Base-by-base conservation (phyloP, 2,113 vertebrate genomes). In the Ameiurus melas region DNA sequence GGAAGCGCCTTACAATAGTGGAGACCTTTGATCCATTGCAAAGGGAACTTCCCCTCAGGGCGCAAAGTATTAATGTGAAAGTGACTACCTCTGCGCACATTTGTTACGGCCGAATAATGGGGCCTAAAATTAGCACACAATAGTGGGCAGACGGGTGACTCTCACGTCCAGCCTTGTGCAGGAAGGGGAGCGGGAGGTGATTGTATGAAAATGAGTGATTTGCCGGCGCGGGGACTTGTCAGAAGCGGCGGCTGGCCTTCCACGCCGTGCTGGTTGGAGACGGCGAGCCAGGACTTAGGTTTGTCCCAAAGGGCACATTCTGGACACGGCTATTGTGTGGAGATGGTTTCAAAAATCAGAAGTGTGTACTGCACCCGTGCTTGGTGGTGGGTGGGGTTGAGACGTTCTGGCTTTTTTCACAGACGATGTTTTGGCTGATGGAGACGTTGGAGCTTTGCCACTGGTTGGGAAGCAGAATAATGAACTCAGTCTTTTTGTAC, bases 91-190 rank as follows among this genome's bases (percentile, higher is more conserved):
- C 93, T 90, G 90, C 87, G 91, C 93, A 94, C 95, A 93, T 96
- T 95, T 95, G 94, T 95, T 94, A 94, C 87, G 84, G 25, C 89
- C 92, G 91, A 95, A 96, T 96, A 96, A 96, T 96, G 94, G 90
- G 96, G 93, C 92, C 97, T 97, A 98, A 97, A 98, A 95, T 97
- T 97, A 99, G 97, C 96, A 97, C 95, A 98, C 97, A 98, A 97
- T 97, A 95, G 97, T 92, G 92, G 94, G 94, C 95, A 93, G 95
- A 93, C 92, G 90, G 94, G 94, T 91, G 93, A 93, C 93, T 92
- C 94, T 95, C 88, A 94, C 93, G 90, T 90, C 92, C 93, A 93
- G 94, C 94, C 93, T 92, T 93, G 94, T 66, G 94, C 94, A 96
- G 96, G 95, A 95, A 95, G 95, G 83, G 94, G 94, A 94, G 94